phyloP scores from a whole-genome alignment of 2,888 invertebrate genomes.

The Melangyna quadrimaculata region DNA sequence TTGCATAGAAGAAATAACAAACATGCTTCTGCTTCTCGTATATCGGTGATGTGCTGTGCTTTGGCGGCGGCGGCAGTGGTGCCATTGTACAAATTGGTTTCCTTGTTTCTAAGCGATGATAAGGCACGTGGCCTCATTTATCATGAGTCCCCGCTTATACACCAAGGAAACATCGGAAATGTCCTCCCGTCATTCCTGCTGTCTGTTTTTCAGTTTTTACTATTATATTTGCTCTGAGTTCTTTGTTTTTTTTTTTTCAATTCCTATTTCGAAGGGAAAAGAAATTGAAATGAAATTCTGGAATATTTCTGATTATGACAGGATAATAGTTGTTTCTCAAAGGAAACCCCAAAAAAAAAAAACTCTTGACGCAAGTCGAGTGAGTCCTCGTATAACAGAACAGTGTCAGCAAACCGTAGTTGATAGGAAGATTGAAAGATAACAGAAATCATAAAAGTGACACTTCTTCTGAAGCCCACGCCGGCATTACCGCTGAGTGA shows the following conservation, averaged over 20 bases:
- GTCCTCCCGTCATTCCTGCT: slow-evolving; percentile 2
- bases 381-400: background rate
- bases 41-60: too few species aligned
- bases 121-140: slow-evolving; percentile 80
- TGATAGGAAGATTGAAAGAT: slow-evolving; percentile 30
- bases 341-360: background rate
- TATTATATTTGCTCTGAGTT: slow-evolving; percentile 30
- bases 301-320: slow-evolving; percentile 65
- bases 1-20: slow-evolving; percentile 41
- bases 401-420: slow-evolving; percentile 2
- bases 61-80: background rate
- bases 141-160: slow-evolving; percentile 68
- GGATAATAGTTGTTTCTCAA: slow-evolving; percentile 47
- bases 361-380: background rate
- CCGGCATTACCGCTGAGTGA: slow-evolving; percentile 14
- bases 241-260: slow-evolving; percentile 6
- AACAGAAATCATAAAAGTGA: slow-evolving; percentile 54
- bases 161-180: slow-evolving; percentile 23
- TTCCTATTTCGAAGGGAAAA: slow-evolving; percentile 6
- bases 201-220: slow-evolving; percentile 17
- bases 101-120: slow-evolving; percentile 73
- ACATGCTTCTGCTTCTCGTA: slow-evolving; percentile 49
- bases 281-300: slow-evolving; percentile 28
- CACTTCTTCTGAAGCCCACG: slow-evolving; percentile 27
- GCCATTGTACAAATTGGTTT: slow-evolving; percentile 65